Percentiles rank a stretch among this genome's conserved stretches.
These are phyloP conservation scores for Columba guinea DNA, from an alignment of 2,797 vertebrate species.

Conservation along the genomic window DNA sequence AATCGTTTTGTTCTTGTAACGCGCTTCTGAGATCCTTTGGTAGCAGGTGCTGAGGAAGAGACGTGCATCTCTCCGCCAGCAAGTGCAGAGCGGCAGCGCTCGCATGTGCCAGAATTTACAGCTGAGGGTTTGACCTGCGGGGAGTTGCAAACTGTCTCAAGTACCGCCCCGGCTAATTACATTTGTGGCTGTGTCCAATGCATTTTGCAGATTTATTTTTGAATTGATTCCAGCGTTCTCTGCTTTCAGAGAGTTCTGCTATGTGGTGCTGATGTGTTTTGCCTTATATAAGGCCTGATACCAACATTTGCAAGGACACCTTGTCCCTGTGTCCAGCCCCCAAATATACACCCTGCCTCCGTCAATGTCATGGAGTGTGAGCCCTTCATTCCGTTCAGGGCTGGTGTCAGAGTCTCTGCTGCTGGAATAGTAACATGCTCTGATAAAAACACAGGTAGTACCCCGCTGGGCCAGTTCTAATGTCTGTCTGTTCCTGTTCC, in stretches of 20 bases:
- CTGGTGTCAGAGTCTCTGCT: not conserved
- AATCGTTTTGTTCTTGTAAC: not conserved
- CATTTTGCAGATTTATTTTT: not conserved
- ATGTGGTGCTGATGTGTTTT: not conserved
- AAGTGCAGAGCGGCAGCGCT: not conserved
- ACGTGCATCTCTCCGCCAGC: not conserved
- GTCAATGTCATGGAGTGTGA: fast-evolving
- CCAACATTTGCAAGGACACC: not conserved
- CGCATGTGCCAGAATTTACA: not conserved
- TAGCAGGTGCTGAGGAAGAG: not conserved
- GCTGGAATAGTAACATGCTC: not conserved
- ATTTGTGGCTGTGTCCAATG: not conserved
- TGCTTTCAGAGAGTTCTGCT: not conserved
- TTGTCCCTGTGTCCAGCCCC: not conserved
- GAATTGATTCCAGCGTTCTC: not conserved
- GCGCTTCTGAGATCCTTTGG: not conserved
- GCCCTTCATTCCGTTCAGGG: not conserved
- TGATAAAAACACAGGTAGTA: not conserved
- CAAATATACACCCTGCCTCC: not conserved
- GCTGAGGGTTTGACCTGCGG: conserved; percentile 1
- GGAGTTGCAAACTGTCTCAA: not conserved
- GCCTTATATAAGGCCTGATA: not conserved
- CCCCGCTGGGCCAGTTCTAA: not conserved
- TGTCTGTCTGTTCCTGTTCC: not conserved
- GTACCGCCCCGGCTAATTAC: not conserved